Evolutionary conservation across 2,113 vertebrate species (phyloP), one percentile per base, ranked within the genome.

Genomic region (Pseudorhombus dupliciocellatus): DNA sequence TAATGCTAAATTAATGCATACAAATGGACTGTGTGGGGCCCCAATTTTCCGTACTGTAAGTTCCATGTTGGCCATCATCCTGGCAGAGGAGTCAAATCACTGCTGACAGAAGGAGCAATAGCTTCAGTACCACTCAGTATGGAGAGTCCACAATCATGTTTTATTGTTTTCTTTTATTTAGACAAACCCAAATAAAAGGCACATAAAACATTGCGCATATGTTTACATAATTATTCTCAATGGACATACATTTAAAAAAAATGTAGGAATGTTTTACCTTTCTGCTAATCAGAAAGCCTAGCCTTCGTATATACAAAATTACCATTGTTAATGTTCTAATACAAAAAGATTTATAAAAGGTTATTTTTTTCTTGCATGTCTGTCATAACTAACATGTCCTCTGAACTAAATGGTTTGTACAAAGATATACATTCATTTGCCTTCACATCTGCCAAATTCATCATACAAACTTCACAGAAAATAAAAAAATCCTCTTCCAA

Each of bases 281-380:
- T 96, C 96, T 96, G 96, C 96, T 97, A 97, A 94, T 95, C 96
- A 97, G 96, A 97, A 97, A 97, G 95, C 92, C 96, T 96, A 97
- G 92, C 94, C 93, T 96, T 97, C 91, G 92, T 98, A 97, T 98
- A 95, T 97, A 97, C 96, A 98, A 98, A 98, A 94, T 96, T 96
- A 96, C 95, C 96, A 94, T 95, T 96, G 96, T 97, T 98, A 96
- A 97, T 97, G 95, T 97, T 96, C 96, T 98, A 97, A 97, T 98
- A 98, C 95, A 98, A 98, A 93, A 98, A 94, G 95, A 95, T 96
- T 97, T 97, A 98, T 97, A 98, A 97, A 98, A 97, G 83, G 83
- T 96, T 95, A 96, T 95, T 92, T 95, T 93, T 93, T 89, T 84
- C 89, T 94, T 95, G 84, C 84, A 92, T 83, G 80, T 91, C 88